phyloP scores from a whole-genome alignment of 1,140 invertebrate species.

The Macrosteles quadrilineatus region DNA sequence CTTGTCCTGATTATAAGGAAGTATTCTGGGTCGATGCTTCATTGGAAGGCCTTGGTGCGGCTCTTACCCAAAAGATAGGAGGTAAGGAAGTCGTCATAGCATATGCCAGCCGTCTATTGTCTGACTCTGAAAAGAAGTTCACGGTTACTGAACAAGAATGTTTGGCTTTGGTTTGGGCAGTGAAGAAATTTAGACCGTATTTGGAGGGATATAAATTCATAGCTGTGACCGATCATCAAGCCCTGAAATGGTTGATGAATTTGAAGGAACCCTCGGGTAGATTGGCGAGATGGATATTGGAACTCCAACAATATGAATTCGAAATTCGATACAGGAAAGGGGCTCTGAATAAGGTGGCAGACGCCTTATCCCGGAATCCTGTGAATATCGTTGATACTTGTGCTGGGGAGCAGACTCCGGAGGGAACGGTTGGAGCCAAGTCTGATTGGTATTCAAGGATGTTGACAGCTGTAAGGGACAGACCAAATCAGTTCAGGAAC shows the following conservation, averaged over 20 bases:
- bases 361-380: conserved; percentile 41
- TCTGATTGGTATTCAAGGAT: not conserved
- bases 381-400: not conserved
- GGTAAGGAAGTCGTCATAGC: too few species aligned
- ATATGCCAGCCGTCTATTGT: too few species aligned
- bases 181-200: too few species aligned
- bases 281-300: conserved; percentile 39
- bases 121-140: too few species aligned
- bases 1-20: conserved; percentile 43
- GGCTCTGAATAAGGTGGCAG: conserved; percentile 45
- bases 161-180: too few species aligned
- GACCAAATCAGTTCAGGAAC: not conserved
- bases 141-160: conserved; percentile 50
- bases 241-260: too few species aligned
- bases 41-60: conserved; percentile 41
- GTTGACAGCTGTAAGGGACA: not conserved
- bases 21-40: conserved; percentile 45
- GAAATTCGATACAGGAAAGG: conserved; percentile 47
- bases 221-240: conserved; percentile 51
- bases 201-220: too few species aligned
- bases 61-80: conserved; percentile 41
- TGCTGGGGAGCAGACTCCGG: too few species aligned
- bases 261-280: conserved; percentile 47
- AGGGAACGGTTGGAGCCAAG: too few species aligned
- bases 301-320: too few species aligned